phyloP scores from a whole-genome alignment of 2,113 vertebrate species.

The Taurulus bubalis region DNA sequence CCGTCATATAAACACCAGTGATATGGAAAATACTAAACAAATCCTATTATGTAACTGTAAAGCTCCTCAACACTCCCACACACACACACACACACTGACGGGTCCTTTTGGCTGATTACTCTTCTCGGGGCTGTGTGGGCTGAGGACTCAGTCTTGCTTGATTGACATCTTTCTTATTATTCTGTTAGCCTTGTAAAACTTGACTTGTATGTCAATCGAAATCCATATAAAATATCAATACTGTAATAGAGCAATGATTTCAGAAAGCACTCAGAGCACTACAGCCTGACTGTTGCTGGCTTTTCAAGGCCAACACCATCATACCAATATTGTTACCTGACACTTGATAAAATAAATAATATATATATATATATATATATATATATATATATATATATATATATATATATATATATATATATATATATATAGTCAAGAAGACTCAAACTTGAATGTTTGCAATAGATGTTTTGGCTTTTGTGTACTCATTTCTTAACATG shows the following conservation, averaged over 20 bases:
- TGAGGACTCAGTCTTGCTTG: neutral
- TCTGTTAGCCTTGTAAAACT: neutral
- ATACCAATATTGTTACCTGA: neutral
- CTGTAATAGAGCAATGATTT: neutral
- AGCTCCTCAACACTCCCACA: neutral
- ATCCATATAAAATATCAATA: neutral
- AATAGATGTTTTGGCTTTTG: neutral
- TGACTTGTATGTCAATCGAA: neutral
- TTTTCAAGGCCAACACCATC: neutral
- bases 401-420: neutral
- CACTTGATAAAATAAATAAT: no score
- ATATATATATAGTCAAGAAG: no score
- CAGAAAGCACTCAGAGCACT: neutral
- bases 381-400: neutral
- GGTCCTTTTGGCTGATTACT: neutral
- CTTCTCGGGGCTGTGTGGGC: neutral
- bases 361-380: no score
- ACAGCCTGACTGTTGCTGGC: neutral
- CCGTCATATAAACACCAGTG: neutral
- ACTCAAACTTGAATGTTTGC: neutral
- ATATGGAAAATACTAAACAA: neutral
- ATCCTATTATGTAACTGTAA: neutral
- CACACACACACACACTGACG: neutral
- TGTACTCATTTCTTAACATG: neutral
- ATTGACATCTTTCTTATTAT: neutral